Evolutionary conservation across 2,888 invertebrate genomes (phyloP).

Genomic region (Leucoma salicis): DNA sequence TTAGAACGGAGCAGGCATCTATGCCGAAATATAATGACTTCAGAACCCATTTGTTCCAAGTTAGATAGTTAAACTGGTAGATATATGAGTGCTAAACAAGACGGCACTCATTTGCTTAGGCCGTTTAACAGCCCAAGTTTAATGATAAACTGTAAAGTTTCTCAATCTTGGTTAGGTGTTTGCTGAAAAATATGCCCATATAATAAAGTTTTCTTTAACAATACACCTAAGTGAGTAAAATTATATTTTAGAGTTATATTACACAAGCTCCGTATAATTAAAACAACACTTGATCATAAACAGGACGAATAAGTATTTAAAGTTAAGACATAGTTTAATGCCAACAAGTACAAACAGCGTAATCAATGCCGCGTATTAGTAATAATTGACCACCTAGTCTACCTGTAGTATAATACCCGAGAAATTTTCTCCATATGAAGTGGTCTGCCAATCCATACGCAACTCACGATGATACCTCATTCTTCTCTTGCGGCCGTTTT

Average conservation of each 20-base stretch:
- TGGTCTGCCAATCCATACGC: no score
- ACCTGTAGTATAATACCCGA: no score
- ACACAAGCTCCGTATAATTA: not conserved
- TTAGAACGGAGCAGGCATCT: not conserved
- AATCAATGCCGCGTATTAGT: no score
- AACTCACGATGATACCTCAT: no score
- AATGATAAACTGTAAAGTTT: constrained; percentile 14
- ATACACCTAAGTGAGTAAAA: not conserved
- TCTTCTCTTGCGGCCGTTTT: no score
- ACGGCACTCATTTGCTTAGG: constrained; percentile 9
- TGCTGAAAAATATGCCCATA: constrained; percentile 3
- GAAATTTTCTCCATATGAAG: no score
- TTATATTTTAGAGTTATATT: not conserved
- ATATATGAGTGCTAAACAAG: constrained; percentile 5
- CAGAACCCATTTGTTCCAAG: constrained; percentile 1
- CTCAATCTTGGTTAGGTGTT: constrained; percentile 8
- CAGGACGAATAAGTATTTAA: no score
- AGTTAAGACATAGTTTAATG: no score
- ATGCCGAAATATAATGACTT: not conserved
- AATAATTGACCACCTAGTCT: no score
- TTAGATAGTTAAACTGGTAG: constrained; percentile 7
- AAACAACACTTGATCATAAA: no score
- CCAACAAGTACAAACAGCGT: no score
- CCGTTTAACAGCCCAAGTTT: constrained; percentile 14
- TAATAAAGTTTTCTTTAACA: not conserved